Conservation (phyloP, 2,113 vertebrate genomes). For the Alethe diademata region DNA sequence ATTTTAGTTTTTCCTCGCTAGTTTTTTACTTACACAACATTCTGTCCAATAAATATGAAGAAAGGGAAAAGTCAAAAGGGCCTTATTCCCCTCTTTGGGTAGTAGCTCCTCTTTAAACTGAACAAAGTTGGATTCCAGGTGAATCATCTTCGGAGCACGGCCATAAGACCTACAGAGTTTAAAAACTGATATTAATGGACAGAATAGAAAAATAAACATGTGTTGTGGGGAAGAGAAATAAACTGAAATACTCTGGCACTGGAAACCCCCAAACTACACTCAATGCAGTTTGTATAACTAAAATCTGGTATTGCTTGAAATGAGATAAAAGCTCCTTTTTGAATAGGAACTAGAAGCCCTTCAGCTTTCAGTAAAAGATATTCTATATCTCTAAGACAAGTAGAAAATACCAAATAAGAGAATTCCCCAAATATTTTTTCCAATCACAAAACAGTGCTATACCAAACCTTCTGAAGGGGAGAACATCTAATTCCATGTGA, state of each 20-base stretch:
- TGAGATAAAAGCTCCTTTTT: background rate
- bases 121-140: constrained; percentile 98
- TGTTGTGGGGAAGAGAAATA: background rate
- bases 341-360: background rate
- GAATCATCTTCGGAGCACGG: constrained; percentile 98
- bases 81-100: constrained; percentile 96
- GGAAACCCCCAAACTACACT: background rate
- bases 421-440: background rate
- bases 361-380: background rate
- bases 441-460: background rate
- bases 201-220: background rate
- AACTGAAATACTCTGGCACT: background rate
- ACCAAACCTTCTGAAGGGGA: background rate
- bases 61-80: constrained; percentile 96
- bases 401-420: background rate
- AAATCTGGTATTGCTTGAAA: background rate
- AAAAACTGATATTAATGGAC: background rate
- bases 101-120: constrained; percentile 98
- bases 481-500: background rate
- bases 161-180: constrained; percentile 87
- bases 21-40: constrained; percentile 89
- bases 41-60: constrained; percentile 99
- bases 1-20: background rate
- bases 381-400: background rate
- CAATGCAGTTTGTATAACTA: background rate